Conservation (phyloP, 2,113 vertebrate species). For the Laticauda laticaudata region DNA sequence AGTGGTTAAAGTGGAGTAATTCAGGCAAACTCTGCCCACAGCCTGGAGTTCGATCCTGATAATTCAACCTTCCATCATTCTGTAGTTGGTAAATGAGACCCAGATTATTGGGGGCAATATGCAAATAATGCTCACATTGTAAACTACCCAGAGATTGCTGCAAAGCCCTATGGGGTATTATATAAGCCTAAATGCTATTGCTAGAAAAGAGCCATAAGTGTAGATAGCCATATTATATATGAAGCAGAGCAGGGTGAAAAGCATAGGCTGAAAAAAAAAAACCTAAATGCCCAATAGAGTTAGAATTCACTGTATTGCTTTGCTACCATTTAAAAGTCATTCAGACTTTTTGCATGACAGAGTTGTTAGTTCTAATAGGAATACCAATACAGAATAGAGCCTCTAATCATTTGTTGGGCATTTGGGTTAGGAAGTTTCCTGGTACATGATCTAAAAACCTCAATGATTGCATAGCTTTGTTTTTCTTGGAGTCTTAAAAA, state of each 20-base stretch:
- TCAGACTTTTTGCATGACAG: background rate
- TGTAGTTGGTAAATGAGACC: background rate
- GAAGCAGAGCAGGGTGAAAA: background rate
- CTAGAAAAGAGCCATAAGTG: background rate
- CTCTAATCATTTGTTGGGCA: background rate
- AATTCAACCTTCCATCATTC: background rate
- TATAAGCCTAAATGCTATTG: background rate
- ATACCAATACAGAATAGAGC: background rate
- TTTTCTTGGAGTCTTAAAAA: background rate
- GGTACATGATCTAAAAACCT: background rate
- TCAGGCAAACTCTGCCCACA: background rate
- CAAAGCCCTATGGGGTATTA: background rate
- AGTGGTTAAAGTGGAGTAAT: background rate
- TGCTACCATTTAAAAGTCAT: background rate
- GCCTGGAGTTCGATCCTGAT: background rate
- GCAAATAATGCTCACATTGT: background rate
- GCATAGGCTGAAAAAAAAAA: background rate
- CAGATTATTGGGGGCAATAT: background rate
- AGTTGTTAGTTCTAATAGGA: background rate
- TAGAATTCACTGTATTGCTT: background rate
- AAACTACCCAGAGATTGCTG: background rate
- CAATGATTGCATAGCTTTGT: background rate
- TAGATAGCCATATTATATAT: background rate
- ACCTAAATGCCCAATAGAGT: background rate
- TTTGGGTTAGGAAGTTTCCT: background rate